Evolutionary conservation across 2,888 invertebrate species (phyloP).

Genomic region (Dynastes grantii): DNA sequence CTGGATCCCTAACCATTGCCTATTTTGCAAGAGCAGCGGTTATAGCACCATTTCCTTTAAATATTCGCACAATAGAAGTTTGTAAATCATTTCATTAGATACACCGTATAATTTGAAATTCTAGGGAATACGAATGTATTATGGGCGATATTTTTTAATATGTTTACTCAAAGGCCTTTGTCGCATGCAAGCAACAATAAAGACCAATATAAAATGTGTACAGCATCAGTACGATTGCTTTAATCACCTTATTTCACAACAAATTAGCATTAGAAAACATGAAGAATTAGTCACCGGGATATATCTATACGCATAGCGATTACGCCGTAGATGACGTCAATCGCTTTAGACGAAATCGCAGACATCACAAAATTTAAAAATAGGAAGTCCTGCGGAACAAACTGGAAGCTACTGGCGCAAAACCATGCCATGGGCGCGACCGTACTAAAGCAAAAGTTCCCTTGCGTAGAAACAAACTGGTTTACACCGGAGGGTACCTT

Average conservation of each 20-base stretch:
- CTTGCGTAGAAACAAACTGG: neutral
- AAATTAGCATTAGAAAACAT: neutral
- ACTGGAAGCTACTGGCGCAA: conserved; percentile 1
- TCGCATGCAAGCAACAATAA: no score
- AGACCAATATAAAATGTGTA: neutral
- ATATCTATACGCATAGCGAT: neutral
- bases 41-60: no score
- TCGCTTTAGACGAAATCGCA: neutral
- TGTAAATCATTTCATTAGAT: no score
- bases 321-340: conserved; percentile 14
- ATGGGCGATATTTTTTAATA: no score
- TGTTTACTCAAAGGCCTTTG: no score
- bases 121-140: no score
- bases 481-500: neutral
- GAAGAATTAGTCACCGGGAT: neutral
- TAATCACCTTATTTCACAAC: conserved; percentile 3
- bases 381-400: conserved; percentile 3
- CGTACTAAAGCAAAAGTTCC: neutral
- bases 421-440: neutral
- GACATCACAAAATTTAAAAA: conserved; percentile 9
- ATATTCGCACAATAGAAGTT: no score
- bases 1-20: no score
- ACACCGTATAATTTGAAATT: no score
- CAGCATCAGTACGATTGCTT: neutral
- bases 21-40: no score